Percentiles rank a stretch among this genome's conserved stretches.
Evolutionary conservation across 2,888 invertebrate genomes (phyloP).

Genomic region (Scelioninae gen. 2): DNA sequence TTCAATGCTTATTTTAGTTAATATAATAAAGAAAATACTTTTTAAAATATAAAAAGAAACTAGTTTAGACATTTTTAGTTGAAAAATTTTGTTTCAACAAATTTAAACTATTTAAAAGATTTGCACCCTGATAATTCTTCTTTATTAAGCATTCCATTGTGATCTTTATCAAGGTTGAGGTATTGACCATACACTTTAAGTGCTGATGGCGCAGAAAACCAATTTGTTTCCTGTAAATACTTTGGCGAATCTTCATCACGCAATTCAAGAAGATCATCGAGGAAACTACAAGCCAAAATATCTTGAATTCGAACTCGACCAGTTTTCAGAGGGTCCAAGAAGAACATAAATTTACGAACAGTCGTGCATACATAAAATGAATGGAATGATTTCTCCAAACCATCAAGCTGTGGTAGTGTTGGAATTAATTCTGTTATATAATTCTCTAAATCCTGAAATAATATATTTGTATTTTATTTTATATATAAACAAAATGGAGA

Average conservation of each 20-base stretch:
- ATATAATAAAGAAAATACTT: too few relatives aligned
- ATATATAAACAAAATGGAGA: too few relatives aligned
- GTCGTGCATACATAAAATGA: conserved; percentile 98
- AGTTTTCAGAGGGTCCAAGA: conserved; percentile 91
- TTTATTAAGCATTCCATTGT: conserved; percentile 96
- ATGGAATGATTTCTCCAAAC: conserved; percentile 93
- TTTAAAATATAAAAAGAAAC: too few relatives aligned
- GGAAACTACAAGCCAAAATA: conserved; percentile 91
- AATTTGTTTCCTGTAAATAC: conserved; percentile 90
- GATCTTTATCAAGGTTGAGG: conserved; percentile 93
- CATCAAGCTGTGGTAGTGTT: conserved; percentile 91
- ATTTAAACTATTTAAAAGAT: neutral
- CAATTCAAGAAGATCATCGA: conserved; percentile 93
- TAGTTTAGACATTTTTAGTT: too few relatives aligned
- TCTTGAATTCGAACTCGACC: conserved; percentile 93
- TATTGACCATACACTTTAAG: conserved; percentile 95
- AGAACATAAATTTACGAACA: conserved; percentile 96
- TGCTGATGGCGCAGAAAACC: conserved; percentile 94
- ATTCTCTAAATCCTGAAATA: conserved; percentile 90
- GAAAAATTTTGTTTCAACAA: too few relatives aligned
- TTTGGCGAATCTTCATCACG: conserved; percentile 90
- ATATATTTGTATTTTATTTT: conserved; percentile 31
- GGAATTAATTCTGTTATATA: conserved; percentile 96
- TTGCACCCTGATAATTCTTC: conserved; percentile 88
- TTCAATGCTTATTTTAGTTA: too few relatives aligned